Percentiles rank a stretch among this genome's conserved stretches.
phyloP scores from a whole-genome alignment of 92 coral and sea anemone genomes.

The Epizoanthus rinbou region DNA sequence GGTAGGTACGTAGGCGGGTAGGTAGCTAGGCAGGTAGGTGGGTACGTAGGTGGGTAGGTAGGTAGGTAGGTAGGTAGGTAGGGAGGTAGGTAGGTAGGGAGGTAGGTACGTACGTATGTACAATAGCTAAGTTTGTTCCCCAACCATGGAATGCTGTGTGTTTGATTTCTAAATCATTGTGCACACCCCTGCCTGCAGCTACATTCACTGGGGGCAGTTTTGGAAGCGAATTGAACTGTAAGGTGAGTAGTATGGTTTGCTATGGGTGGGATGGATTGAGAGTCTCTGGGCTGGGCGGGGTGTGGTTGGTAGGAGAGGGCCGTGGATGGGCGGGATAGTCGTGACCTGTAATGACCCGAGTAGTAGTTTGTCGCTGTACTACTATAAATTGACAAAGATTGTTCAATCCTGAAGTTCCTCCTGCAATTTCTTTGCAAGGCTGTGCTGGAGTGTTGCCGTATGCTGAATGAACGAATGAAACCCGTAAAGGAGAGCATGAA shows the following conservation, averaged over 20 bases:
- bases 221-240: constrained; percentile 52
- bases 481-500: constrained; percentile 51
- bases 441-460: constrained; percentile 59
- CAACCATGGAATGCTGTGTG: neutral
- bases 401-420: neutral
- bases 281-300: neutral
- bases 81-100: too few relatives aligned
- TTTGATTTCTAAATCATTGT: neutral
- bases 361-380: neutral
- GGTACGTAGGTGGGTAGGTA: too few relatives aligned
- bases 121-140: neutral
- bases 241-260: constrained; percentile 2
- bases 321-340: too few relatives aligned
- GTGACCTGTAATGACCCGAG: too few relatives aligned
- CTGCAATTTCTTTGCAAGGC: constrained; percentile 33
- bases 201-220: constrained; percentile 54
- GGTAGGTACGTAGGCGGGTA: too few relatives aligned
- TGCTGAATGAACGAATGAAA: constrained; percentile 59
- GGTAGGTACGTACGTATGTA: too few relatives aligned
- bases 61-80: too few relatives aligned
- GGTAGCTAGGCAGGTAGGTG: too few relatives aligned
- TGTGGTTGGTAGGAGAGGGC: too few relatives aligned
- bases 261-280: too few relatives aligned
- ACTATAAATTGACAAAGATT: too few relatives aligned
- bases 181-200: constrained; percentile 3